These are phyloP conservation scores for Huso huso DNA, from an alignment of 2,797 vertebrate genomes.

Conservation along the genomic window DNA sequence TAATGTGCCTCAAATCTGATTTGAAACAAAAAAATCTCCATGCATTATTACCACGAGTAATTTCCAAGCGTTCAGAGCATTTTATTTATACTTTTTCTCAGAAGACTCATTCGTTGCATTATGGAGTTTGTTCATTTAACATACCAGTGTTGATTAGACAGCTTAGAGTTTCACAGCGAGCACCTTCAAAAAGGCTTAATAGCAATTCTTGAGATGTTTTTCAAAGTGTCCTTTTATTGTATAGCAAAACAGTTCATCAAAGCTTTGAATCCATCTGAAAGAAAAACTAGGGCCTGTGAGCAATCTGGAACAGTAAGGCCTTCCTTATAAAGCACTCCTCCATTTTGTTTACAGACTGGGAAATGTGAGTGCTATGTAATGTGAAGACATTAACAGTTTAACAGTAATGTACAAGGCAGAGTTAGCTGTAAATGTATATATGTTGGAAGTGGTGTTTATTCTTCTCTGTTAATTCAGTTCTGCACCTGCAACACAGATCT, in stretches of 20 bases:
- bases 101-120: not conserved
- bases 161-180: constrained; percentile 16
- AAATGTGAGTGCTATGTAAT: not conserved
- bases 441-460: constrained; percentile 19
- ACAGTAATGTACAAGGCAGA: not conserved
- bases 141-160: constrained; percentile 12
- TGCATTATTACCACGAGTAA: no score
- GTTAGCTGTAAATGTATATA: no score
- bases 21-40: no score
- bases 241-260: constrained; percentile 28
- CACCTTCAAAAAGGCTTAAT: constrained; percentile 26
- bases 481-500: not conserved
- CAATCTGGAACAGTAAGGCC: constrained; percentile 54
- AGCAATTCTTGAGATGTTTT: constrained; percentile 45
- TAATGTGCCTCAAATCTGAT: no score
- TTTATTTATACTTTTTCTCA: not conserved
- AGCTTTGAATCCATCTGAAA: constrained; percentile 40
- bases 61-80: no score
- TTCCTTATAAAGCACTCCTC: constrained; percentile 16
- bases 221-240: constrained; percentile 41
- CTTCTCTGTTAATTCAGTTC: not conserved
- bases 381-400: constrained; percentile 4
- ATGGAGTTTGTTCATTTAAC: constrained; percentile 14
- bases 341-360: constrained; percentile 11
- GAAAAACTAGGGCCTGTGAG: constrained; percentile 48